Percentiles rank a stretch among this genome's conserved stretches.
Evolutionary conservation across 2,113 vertebrate species (phyloP).

Genomic region (Ondatra zibethicus): DNA sequence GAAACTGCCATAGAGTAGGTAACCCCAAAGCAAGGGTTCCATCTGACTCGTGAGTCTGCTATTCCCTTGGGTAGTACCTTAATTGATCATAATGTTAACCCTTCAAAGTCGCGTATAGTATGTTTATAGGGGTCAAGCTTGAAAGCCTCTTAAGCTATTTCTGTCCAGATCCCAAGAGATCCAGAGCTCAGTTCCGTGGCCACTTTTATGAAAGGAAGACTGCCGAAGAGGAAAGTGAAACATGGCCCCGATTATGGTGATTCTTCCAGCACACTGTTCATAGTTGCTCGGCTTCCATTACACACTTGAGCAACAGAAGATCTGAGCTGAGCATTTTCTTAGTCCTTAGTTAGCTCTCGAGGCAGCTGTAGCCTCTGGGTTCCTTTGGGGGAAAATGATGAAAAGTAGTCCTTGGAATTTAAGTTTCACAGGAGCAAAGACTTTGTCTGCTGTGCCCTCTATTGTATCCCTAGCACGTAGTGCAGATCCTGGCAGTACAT

Average conservation of each 20-base stretch:
- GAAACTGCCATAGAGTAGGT: background rate
- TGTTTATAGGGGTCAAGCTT: no score
- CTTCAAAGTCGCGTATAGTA: background rate
- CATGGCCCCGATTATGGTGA: no score
- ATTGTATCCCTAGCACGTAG: background rate
- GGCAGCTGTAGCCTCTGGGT: background rate
- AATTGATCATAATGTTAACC: background rate
- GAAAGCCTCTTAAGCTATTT: background rate
- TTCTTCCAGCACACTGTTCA: background rate
- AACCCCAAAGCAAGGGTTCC: background rate
- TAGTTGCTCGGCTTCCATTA: background rate
- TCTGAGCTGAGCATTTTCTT: background rate
- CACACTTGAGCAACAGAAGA: background rate
- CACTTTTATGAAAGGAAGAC: background rate
- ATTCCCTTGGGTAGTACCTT: background rate
- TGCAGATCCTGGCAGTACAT: conserved; percentile 7
- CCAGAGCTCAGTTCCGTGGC: background rate
- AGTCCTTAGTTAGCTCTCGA: background rate
- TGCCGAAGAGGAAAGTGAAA: background rate
- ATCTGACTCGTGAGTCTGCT: background rate
- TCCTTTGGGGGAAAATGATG: background rate
- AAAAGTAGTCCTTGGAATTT: background rate
- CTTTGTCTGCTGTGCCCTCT: background rate
- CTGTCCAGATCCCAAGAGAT: background rate
- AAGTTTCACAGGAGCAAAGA: background rate